Evolutionary conservation across 2,888 invertebrate genomes (phyloP), one percentile per base, ranked within the genome.

Genomic region (Cheilosia vulpina): DNA sequence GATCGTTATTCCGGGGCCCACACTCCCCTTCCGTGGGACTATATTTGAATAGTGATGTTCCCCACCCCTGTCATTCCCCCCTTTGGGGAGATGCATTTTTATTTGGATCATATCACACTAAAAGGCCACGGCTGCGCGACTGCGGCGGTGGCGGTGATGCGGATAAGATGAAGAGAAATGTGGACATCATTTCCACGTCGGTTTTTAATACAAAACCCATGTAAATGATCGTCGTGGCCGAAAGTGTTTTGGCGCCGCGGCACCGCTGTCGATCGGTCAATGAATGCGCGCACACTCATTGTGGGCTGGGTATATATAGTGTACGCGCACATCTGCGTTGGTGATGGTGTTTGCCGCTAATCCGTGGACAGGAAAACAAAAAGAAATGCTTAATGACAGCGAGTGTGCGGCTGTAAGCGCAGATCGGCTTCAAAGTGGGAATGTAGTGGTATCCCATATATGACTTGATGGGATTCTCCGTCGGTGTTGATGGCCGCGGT

Each of bases 241-340:
- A 88, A 88, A 89, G 88, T 89, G 89, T 88, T 88, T 88, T 89
- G 88, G 88, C 88, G 89, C 78, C 72, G 68, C 78, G 50, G 78
- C 24, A 43, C 60, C 43, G 58, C 38, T 21, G 58, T 53, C 65
- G 75, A 73, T 75, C 80, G 66, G 58, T 80, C 75, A 73, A 62
- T 73, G 77, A 82, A 73, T 73, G 55, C 78, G 60, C 65, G 73
- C 38, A 75, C 73, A 62, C 68, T 17, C 43, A 24, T 78, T 73
- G 78, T 78, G 66, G 68, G 69, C 41, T 58, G 68, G 9, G 15
- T 41, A 34, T 15, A 9, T 19, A 7, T 76, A 6, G 31, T 31
- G 6, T 41, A 43, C n/a, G 38, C 31, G 11, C 50, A 4, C 6
- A 27, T 27, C 27, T 27, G 1, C 69, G 27, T 57, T 45, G 63